These are phyloP conservation scores for Itoplectis maculator DNA, from an alignment of 2,888 invertebrate species.

Conservation along the genomic window DNA sequence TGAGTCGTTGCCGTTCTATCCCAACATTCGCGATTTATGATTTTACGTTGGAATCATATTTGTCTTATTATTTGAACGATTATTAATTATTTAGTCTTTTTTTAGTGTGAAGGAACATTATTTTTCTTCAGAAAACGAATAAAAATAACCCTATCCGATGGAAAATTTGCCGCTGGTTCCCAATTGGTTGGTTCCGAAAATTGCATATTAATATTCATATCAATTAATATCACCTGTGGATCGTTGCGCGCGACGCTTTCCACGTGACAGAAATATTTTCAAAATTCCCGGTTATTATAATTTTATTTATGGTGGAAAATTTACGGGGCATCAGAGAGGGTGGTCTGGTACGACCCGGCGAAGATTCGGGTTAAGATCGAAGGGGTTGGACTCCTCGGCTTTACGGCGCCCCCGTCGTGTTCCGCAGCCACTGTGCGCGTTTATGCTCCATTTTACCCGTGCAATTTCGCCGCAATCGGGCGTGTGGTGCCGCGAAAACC, in stretches of 20 bases:
- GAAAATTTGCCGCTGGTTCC: too few relatives aligned
- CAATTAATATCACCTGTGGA: background rate
- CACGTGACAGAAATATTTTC: background rate
- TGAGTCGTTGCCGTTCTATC: constrained; percentile 32
- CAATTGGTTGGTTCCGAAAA: background rate
- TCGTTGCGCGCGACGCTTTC: background rate
- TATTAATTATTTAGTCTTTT: background rate
- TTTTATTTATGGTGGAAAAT: constrained; percentile 26
- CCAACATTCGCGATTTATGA: constrained; percentile 56
- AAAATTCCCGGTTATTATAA: constrained; percentile 14
- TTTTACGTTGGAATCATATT: constrained; percentile 57
- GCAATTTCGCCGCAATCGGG: constrained; percentile 69
- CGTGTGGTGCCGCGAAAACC: constrained; percentile 56
- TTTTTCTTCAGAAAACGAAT: too few relatives aligned
- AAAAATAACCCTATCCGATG: too few relatives aligned
- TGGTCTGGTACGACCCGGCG: constrained; percentile 8
- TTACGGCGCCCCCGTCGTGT: constrained; percentile 34
- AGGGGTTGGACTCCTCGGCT: constrained; percentile 50
- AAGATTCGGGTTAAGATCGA: constrained; percentile 41
- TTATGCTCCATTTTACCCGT: constrained; percentile 69
- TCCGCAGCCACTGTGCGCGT: constrained; percentile 45
- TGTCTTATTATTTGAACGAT: constrained; percentile 5
- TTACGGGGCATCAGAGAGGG: background rate
- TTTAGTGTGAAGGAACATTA: too few relatives aligned
- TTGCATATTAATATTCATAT: background rate